Evolutionary conservation across 1,140 invertebrate genomes (phyloP), one percentile per base, ranked within the genome.

Genomic region (Halyomorpha halys): DNA sequence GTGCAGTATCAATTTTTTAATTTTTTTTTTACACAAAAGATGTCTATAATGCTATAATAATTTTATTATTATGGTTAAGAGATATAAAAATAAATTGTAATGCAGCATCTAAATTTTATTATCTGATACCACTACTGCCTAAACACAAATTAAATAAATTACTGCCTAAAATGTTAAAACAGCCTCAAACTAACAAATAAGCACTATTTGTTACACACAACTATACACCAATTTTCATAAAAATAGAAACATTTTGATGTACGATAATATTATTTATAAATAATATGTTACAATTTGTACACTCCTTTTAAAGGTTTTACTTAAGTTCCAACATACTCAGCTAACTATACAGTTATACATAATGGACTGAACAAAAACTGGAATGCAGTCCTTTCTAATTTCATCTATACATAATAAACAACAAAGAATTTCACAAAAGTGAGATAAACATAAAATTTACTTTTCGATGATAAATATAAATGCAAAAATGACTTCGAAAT

Each of bases 251-350:
- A 27, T 56, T 56, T 56, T 56, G 53, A 56, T 56, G 23, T 25
- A 56, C 15, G 53, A 56, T 56, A 53, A 53, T 53, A 25, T 56
- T 56, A 21, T 56, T 56, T 56, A 56, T 25, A 56, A 56, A 56
- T 56, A 56, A 56, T 56, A 56, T 56, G 27, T 56, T 56, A 56
- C 53, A 56, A 25, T 56, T 56, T 56, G 53, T 56, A 56, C 53
- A 56, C 53, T 23, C 53, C 53, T 56, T 25, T 56, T 25, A 23
- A 56, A 21, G 53, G 23, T 56, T 25, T 15, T 56, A 56, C 23
- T 18, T 19, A 30, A 21, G 21, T 49, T 18, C 14, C 21, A 49
- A 49, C 47, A n/a, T 49, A 49, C n/a, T 4, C 47, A 19, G n/a
- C n/a, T 49, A 49, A 49, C 21, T 21, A 49, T 21, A 19, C n/a